Conservation (phyloP, 2,797 vertebrate genomes). For the Sebastes taczanowskii region DNA sequence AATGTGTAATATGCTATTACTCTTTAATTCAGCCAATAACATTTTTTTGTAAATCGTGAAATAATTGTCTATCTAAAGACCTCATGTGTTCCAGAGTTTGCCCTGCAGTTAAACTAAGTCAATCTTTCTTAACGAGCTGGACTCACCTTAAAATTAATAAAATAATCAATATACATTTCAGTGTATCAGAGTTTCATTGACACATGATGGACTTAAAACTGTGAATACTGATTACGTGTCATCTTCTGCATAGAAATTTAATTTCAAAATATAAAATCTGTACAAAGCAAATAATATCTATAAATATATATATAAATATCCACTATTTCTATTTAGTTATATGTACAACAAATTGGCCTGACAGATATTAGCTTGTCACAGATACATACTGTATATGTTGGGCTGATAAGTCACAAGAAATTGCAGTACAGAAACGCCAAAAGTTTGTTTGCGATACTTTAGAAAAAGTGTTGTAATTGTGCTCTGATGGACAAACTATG, state of each 20-base stretch:
- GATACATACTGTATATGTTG: background rate
- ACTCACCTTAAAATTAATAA: background rate
- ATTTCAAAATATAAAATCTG: background rate
- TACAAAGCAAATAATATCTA: background rate
- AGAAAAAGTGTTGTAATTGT: too few species aligned
- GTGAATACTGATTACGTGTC: background rate
- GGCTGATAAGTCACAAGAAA: background rate
- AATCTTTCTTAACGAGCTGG: background rate
- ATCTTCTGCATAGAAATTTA: background rate
- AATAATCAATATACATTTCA: too few species aligned
- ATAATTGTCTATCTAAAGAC: background rate
- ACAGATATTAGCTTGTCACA: background rate
- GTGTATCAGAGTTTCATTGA: background rate
- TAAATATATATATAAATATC: background rate
- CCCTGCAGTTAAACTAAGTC: background rate
- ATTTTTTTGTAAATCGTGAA: background rate
- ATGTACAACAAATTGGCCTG: accelerated
- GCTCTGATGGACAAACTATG: too few species aligned
- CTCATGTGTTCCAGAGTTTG: background rate
- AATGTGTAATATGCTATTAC: background rate
- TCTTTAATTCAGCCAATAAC: background rate
- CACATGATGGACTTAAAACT: background rate
- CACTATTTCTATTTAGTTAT: background rate
- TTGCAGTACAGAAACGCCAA: background rate
- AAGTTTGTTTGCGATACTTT: too few species aligned